These are phyloP conservation scores for Apus apus DNA, from an alignment of 2,113 vertebrate genomes.

Conservation along the genomic window DNA sequence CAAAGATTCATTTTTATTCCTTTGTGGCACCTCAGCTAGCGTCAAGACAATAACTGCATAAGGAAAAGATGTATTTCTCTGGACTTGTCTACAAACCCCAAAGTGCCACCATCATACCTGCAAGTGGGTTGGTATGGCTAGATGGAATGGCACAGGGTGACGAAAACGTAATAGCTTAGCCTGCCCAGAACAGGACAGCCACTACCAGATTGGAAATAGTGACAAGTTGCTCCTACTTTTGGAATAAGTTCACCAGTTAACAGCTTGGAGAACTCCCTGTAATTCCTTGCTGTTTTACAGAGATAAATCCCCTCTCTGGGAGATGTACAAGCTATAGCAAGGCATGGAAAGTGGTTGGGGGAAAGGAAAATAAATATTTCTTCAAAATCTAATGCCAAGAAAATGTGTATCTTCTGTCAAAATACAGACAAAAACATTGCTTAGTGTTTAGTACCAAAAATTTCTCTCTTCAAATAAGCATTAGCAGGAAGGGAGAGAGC, in stretches of 20 bases:
- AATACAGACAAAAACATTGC: not conserved
- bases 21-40: not conserved
- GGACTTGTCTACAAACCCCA: not conserved
- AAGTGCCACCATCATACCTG: not conserved
- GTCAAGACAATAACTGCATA: not conserved
- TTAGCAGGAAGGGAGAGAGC: not conserved
- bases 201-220: not conserved
- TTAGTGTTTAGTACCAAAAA: not conserved
- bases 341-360: not conserved
- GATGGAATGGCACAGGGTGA: not conserved
- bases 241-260: not conserved
- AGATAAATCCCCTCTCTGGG: not conserved
- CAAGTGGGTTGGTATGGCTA: not conserved
- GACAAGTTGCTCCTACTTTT: not conserved
- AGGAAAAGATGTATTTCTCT: not conserved
- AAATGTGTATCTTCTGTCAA: not conserved
- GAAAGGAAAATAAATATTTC: not conserved
- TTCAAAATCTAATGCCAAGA: not conserved
- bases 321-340: not conserved
- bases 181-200: not conserved
- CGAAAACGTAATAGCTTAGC: not conserved
- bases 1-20: not conserved
- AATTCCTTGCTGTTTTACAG: not conserved
- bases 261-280: not conserved
- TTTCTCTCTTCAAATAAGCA: not conserved